phyloP scores from a whole-genome alignment of 2,113 vertebrate species.

The Podocnemis expansa region DNA sequence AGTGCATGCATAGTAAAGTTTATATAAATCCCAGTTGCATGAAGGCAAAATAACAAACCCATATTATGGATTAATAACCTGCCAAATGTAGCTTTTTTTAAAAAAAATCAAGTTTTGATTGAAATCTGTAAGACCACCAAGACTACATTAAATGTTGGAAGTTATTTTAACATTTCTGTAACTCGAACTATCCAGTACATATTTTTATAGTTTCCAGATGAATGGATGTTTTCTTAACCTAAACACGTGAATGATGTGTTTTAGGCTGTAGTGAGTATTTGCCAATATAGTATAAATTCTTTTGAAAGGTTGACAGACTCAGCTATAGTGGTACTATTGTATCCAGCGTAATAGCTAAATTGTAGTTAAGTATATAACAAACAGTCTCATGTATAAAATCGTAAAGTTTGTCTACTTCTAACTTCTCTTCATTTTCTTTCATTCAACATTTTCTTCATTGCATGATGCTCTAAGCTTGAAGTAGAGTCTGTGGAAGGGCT shows the following conservation, averaged over 20 bases:
- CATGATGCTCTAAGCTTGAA: background rate
- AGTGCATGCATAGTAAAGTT: background rate
- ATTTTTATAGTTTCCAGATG: conserved; percentile 32
- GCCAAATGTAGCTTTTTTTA: conserved; percentile 27
- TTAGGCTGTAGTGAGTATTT: background rate
- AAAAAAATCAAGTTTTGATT: conserved; percentile 53
- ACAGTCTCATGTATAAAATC: background rate
- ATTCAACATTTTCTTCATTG: background rate
- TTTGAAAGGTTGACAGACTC: background rate
- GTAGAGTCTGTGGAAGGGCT: background rate
- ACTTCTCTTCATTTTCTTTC: background rate
- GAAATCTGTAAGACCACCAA: background rate
- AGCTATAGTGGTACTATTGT: background rate
- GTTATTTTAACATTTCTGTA: background rate
- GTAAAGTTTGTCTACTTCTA: background rate
- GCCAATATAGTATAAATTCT: background rate
- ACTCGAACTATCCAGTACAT: background rate
- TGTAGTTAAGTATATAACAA: too few species aligned
- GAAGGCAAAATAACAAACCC: background rate
- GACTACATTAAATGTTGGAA: background rate
- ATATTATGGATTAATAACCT: conserved; percentile 46
- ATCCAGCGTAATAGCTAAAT: background rate
- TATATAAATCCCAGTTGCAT: too few species aligned
- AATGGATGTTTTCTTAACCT: background rate
- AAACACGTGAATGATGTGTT: background rate